These are phyloP conservation scores for Pitta sordida DNA, from an alignment of 2,113 vertebrate species.

Conservation along the genomic window DNA sequence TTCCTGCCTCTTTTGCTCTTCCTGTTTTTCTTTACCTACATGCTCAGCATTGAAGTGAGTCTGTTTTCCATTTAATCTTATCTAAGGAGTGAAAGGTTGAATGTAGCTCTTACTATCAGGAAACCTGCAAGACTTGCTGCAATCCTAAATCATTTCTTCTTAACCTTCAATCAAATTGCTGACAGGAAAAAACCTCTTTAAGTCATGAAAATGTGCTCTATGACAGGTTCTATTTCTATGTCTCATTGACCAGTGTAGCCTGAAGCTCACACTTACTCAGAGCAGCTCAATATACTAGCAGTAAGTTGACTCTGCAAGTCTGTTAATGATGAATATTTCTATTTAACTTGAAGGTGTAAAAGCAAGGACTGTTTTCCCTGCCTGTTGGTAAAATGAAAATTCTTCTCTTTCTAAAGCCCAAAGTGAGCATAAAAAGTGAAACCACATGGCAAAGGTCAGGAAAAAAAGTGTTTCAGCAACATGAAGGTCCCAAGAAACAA, in stretches of 20 bases:
- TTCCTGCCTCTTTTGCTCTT: constrained; percentile 22
- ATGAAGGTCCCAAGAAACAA: not conserved
- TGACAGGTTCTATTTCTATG: constrained; percentile 38
- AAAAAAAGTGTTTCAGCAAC: not conserved
- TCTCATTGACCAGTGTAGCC: constrained; percentile 15
- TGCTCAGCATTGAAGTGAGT: constrained; percentile 28
- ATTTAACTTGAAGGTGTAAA: not conserved
- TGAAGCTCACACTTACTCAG: not conserved
- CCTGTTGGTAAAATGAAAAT: not conserved
- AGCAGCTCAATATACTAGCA: not conserved
- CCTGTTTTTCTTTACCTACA: constrained; percentile 20
- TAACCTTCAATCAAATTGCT: not conserved
- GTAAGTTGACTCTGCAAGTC: not conserved
- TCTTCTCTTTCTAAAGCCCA: not conserved
- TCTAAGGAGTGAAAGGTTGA: not conserved
- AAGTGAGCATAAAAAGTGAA: not conserved
- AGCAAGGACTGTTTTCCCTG: not conserved
- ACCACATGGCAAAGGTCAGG: not conserved
- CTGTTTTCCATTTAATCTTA: constrained; percentile 22
- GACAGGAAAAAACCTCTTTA: constrained; percentile 28
- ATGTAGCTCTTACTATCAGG: not conserved
- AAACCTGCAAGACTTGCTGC: not conserved
- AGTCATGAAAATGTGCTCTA: constrained; percentile 10
- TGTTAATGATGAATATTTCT: not conserved
- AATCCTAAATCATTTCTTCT: constrained; percentile 8